Percentiles rank a stretch among this genome's conserved stretches.
Evolutionary conservation across 2,113 vertebrate genomes (phyloP).

Genomic region (Phyllostomus hastatus): DNA sequence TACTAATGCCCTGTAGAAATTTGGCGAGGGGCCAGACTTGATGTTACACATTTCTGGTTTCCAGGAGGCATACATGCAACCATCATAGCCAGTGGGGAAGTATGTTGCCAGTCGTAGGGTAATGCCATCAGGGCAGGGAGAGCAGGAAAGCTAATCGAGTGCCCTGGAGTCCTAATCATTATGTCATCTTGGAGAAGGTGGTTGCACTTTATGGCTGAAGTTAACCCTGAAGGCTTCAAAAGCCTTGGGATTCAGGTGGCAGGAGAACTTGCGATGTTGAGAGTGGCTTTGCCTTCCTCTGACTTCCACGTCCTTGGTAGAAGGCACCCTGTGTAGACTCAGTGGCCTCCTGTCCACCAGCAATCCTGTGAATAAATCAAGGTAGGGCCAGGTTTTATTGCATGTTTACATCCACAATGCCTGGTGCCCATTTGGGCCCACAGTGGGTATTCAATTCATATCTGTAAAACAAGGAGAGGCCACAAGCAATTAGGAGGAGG

Average conservation of each 20-base stretch:
- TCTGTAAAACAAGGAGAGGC: background rate
- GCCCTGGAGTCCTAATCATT: constrained; percentile 68
- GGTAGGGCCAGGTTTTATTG: background rate
- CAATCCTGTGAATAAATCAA: background rate
- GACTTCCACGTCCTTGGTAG: background rate
- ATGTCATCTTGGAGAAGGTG: constrained; percentile 56
- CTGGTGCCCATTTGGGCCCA: background rate
- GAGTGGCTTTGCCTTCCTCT: background rate
- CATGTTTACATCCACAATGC: background rate
- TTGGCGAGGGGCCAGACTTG: constrained; percentile 90
- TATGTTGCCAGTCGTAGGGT: constrained; percentile 76
- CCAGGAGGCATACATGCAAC: constrained; percentile 85
- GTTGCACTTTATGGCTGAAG: constrained; percentile 70
- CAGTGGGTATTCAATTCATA: background rate
- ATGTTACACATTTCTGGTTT: constrained; percentile 90
- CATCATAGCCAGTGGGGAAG: constrained; percentile 80
- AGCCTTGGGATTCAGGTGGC: background rate
- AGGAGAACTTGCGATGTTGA: background rate
- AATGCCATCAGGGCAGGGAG: constrained; percentile 69
- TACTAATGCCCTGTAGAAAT: constrained; percentile 98
- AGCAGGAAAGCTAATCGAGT: constrained; percentile 65
- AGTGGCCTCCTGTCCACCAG: background rate
- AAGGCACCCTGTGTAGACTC: background rate
- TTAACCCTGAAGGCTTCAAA: constrained; percentile 66
- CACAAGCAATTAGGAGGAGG: background rate